These are phyloP conservation scores for Tachysurus fulvidraco DNA, from an alignment of 2,113 vertebrate genomes.

Conservation along the genomic window DNA sequence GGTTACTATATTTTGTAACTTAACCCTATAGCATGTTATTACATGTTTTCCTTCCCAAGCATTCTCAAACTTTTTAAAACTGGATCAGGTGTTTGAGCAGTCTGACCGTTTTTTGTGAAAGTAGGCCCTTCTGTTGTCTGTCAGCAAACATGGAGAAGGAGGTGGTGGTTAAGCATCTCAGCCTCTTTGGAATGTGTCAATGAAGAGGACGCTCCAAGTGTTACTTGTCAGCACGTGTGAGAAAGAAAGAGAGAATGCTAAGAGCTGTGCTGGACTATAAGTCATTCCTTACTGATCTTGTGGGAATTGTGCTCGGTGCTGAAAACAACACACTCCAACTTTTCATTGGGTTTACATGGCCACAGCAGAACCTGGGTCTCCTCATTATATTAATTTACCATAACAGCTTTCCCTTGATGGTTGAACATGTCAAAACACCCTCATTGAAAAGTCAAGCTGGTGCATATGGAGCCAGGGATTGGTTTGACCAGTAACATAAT, in stretches of 20 bases:
- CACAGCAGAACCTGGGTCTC: conserved; percentile 69
- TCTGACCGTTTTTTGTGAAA: conserved; percentile 61
- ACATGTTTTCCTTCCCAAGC: background rate
- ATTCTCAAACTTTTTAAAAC: conserved; percentile 35
- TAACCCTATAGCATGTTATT: too few relatives aligned
- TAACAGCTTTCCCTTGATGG: conserved; percentile 68
- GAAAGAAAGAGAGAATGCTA: conserved; percentile 66
- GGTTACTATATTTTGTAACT: background rate
- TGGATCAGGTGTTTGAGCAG: conserved; percentile 51
- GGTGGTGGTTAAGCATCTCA: conserved; percentile 59
- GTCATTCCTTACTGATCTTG: conserved; percentile 33
- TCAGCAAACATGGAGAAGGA: conserved; percentile 46
- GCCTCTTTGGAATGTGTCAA: conserved; percentile 74
- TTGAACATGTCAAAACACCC: conserved; percentile 73
- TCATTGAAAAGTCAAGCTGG: conserved; percentile 35
- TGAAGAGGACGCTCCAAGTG: conserved; percentile 78
- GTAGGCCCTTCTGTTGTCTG: conserved; percentile 58
- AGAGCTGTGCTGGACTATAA: conserved; percentile 35
- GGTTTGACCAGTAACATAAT: background rate
- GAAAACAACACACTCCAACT: conserved; percentile 83
- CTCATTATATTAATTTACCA: conserved; percentile 57
- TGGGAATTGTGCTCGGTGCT: conserved; percentile 71
- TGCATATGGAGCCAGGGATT: conserved; percentile 14
- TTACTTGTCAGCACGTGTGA: conserved; percentile 73
- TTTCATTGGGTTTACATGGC: conserved; percentile 78